Evolutionary conservation across 2,113 vertebrate genomes (phyloP).

Genomic region (Columbina picui): DNA sequence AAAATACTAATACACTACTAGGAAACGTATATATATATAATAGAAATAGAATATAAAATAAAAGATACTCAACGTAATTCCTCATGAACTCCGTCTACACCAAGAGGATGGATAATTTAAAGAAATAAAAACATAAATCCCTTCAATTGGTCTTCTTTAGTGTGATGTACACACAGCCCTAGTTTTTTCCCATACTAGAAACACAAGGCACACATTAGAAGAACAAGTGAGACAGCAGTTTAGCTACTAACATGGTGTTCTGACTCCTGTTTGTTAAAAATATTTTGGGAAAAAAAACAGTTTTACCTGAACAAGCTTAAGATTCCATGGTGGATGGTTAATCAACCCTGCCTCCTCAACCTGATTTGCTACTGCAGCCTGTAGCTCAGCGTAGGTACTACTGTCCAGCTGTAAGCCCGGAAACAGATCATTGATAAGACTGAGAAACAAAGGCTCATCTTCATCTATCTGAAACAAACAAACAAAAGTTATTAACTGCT

Average conservation of each 20-base stretch:
- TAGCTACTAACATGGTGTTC: background rate
- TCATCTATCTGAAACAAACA: constrained; percentile 75
- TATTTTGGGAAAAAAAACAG: background rate
- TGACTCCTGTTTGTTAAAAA: background rate
- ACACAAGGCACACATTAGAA: background rate
- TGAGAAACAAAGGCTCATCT: constrained; percentile 83
- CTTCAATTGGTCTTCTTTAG: background rate
- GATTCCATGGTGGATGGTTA: constrained; percentile 84
- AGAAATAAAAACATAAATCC: background rate
- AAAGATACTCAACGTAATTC: no score
- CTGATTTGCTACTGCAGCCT: constrained; percentile 75
- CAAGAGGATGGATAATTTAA: background rate
- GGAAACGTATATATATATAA: no score
- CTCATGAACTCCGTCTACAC: no score
- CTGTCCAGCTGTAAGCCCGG: constrained; percentile 78
- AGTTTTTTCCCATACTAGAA: background rate
- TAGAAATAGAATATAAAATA: no score
- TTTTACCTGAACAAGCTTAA: constrained; percentile 81
- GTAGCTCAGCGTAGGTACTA: constrained; percentile 69
- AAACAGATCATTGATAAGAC: constrained; percentile 81
- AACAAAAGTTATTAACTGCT: background rate
- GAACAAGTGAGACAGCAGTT: background rate
- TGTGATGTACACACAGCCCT: background rate
- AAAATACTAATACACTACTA: no score
- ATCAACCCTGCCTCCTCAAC: constrained; percentile 74